Evolutionary conservation across 1,140 invertebrate species (phyloP).

Genomic region (Lepidurus packardi): DNA sequence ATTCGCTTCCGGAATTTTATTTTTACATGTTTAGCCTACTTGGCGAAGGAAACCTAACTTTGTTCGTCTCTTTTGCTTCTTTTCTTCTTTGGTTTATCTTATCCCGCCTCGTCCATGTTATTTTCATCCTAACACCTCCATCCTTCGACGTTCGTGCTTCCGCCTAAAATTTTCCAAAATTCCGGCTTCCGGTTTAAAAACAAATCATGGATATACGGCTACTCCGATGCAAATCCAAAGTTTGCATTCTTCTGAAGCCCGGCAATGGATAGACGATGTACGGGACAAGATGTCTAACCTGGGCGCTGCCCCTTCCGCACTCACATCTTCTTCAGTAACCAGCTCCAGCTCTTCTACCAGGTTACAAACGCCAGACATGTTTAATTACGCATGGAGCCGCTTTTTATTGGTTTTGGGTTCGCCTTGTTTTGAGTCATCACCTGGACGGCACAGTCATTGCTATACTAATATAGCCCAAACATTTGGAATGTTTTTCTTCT

Average conservation of each 20-base stretch:
- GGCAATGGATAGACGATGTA: conserved; percentile 16
- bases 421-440: too few relatives aligned
- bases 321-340: conserved; percentile 15
- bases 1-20: conserved; percentile 2
- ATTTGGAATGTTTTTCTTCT: too few relatives aligned
- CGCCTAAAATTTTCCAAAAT: not conserved
- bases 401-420: too few relatives aligned
- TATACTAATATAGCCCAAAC: too few relatives aligned
- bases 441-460: too few relatives aligned
- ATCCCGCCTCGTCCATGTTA: not conserved
- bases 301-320: not conserved
- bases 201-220: not conserved
- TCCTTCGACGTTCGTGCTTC: not conserved
- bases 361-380: not conserved
- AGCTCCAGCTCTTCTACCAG: conserved; percentile 12
- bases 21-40: not conserved
- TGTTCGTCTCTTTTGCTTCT: not conserved
- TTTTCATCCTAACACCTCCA: not conserved
- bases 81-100: not conserved
- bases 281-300: conserved; percentile 18
- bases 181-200: conserved; percentile 2
- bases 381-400: too few relatives aligned
- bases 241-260: not conserved
- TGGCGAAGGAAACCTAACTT: not conserved
- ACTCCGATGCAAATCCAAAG: not conserved